Conservation (phyloP, 2,113 vertebrate species). For the Phodopus roborovskii region DNA sequence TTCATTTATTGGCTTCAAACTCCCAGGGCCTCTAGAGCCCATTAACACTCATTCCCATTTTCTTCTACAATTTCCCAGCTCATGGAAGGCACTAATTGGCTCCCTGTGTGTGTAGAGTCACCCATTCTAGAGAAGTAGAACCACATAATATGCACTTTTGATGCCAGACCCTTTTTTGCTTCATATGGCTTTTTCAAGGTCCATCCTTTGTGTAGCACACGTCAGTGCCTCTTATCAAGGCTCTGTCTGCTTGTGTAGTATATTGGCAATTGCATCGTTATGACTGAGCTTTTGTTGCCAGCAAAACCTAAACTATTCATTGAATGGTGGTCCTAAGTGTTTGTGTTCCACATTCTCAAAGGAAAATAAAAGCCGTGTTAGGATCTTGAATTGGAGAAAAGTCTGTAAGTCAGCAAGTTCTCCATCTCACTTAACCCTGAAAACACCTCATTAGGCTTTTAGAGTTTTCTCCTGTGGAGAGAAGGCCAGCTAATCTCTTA, state of each 20-base stretch:
- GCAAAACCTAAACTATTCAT: not conserved
- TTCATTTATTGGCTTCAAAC: not conserved
- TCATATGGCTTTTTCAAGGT: too few relatives aligned
- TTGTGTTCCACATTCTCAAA: not conserved
- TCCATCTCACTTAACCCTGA: not conserved
- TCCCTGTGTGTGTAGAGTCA: not conserved
- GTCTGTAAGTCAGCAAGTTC: not conserved
- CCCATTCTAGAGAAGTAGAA: not conserved
- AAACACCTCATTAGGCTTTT: not conserved
- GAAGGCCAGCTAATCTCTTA: not conserved
- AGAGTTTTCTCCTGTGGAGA: not conserved
- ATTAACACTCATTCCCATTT: not conserved
- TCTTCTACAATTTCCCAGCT: not conserved
- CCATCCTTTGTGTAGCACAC: too few relatives aligned
- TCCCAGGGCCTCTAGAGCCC: not conserved
- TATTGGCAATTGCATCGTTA: not conserved
- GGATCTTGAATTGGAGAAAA: slow-evolving; percentile 29
- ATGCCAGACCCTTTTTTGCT: not conserved
- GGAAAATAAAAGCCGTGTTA: not conserved
- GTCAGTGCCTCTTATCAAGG: not conserved
- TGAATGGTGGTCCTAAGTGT: not conserved
- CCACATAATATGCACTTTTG: not conserved
- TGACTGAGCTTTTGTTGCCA: not conserved
- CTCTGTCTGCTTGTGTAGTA: not conserved
- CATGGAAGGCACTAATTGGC: not conserved